Evolutionary conservation across 2,888 invertebrate species (phyloP).

Genomic region (Drosophila multiciliata): DNA sequence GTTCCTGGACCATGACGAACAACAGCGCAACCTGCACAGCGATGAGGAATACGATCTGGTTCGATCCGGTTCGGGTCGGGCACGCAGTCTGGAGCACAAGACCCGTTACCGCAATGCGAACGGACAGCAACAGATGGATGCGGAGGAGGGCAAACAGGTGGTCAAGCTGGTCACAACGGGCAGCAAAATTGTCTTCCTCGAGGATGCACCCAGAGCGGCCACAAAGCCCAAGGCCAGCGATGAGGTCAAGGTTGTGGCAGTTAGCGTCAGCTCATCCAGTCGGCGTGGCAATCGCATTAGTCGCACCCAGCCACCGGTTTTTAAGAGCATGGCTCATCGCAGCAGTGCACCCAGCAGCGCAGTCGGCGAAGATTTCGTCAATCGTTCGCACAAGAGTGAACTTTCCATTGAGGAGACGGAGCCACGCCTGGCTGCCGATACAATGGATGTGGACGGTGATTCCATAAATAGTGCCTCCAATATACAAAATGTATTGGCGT

Average conservation of each 20-base stretch:
- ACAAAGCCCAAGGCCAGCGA: constrained; percentile 56
- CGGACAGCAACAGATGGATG: constrained; percentile 43
- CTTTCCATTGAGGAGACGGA: constrained; percentile 87
- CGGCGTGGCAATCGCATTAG: constrained; percentile 57
- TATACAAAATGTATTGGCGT: constrained; percentile 83
- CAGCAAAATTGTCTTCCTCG: constrained; percentile 83
- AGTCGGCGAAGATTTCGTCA: constrained; percentile 75
- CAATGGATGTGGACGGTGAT: constrained; percentile 69
- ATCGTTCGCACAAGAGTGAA: constrained; percentile 87
- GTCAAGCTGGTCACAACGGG: constrained; percentile 82
- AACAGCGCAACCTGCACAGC: constrained; percentile 72
- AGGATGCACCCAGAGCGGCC: constrained; percentile 63
- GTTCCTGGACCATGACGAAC: constrained; percentile 79
- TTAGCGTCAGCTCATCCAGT: constrained; percentile 85
- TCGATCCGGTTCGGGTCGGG: constrained; percentile 46
- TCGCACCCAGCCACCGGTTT: constrained; percentile 36
- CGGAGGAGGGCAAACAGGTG: constrained; percentile 70
- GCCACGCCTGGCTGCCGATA: constrained; percentile 85
- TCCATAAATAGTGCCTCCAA: constrained; percentile 83
- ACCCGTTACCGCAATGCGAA: constrained; percentile 62
- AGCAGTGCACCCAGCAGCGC: constrained; percentile 60
- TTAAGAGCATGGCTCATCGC: constrained; percentile 31
- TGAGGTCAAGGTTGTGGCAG: constrained; percentile 85
- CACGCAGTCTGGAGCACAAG: constrained; percentile 65
- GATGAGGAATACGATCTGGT: constrained; percentile 58